Conservation (phyloP, 2,797 vertebrate species). For the Anguilla megastoma region DNA sequence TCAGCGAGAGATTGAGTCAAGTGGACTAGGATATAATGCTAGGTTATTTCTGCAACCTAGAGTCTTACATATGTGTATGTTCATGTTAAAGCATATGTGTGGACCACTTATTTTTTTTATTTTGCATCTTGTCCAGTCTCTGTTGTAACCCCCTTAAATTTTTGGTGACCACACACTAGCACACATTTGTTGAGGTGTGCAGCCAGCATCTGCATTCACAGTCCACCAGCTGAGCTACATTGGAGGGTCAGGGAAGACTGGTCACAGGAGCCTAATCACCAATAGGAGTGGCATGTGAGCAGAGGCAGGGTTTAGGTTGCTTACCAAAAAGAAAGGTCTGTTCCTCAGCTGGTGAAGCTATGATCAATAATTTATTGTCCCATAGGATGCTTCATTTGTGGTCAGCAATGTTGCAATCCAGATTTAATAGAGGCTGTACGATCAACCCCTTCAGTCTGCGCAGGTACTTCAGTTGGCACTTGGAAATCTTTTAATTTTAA, state of each 20-base stretch:
- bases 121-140: not conserved
- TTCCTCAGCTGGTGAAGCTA: not conserved
- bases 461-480: not conserved
- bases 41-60: too few species aligned
- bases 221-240: not conserved
- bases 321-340: not conserved
- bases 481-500: not conserved
- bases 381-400: not conserved
- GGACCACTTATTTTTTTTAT: not conserved
- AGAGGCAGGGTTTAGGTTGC: not conserved
- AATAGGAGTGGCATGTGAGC: not conserved
- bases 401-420: not conserved
- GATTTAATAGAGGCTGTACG: not conserved
- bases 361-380: not conserved
- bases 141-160: not conserved
- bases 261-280: not conserved
- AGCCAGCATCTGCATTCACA: not conserved
- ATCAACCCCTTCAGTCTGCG: not conserved
- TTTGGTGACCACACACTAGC: not conserved
- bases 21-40: too few species aligned
- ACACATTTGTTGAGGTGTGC: not conserved
- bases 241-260: not conserved
- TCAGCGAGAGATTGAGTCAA: not conserved
- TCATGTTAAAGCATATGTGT: not conserved
- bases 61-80: too few species aligned